Conservation (phyloP, 1,140 invertebrate species). For the Drosophila melanogaster region DNA sequence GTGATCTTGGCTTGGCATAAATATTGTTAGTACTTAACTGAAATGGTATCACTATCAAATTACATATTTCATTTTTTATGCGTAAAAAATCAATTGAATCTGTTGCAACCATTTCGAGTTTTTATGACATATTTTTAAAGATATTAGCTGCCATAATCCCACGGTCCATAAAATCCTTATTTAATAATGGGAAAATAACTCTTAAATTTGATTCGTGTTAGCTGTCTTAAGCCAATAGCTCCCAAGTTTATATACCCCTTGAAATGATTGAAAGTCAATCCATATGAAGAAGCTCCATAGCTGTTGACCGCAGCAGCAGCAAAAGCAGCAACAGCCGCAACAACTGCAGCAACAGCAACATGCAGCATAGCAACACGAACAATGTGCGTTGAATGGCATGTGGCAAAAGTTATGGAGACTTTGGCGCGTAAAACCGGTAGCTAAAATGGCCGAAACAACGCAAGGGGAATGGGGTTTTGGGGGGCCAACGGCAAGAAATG, state of each 20-base stretch:
- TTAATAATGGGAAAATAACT: conserved; percentile 7
- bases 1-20: neutral
- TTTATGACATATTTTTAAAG: neutral
- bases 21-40: too few relatives aligned
- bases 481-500: conserved; percentile 18
- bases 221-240: conserved; percentile 22
- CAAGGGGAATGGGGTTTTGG: neutral
- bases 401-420: conserved; percentile 79
- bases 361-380: conserved; percentile 52
- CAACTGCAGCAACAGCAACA: conserved; percentile 36
- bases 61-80: too few relatives aligned
- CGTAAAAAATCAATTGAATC: neutral
- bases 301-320: conserved; percentile 49
- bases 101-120: too few relatives aligned
- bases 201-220: conserved; percentile 5
- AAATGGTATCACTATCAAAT: too few relatives aligned
- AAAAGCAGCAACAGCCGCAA: conserved; percentile 8
- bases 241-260: conserved; percentile 28
- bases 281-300: conserved; percentile 49
- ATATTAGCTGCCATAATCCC: conserved; percentile 8
- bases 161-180: conserved; percentile 20
- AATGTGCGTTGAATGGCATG: conserved; percentile 63
- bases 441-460: conserved; percentile 62
- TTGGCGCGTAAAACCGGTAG: conserved; percentile 80
- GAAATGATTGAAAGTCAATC: conserved; percentile 49